phyloP scores from a whole-genome alignment of 2,797 vertebrate species.

The Otolemur crassicaudatus region DNA sequence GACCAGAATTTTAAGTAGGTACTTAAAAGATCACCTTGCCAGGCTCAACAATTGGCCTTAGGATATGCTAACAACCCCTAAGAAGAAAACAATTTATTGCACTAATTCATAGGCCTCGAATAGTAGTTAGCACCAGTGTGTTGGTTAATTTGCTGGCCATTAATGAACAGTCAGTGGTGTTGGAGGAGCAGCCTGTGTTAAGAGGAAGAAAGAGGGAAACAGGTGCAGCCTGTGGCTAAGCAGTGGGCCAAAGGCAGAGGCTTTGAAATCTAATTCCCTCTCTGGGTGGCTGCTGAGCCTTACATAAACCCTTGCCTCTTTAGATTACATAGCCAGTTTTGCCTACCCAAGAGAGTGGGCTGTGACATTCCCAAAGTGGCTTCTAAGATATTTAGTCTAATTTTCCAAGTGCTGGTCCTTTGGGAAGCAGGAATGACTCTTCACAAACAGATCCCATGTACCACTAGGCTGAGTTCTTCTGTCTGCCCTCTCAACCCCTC shows the following conservation, averaged over 20 bases:
- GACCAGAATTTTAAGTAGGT: slow-evolving; percentile 46
- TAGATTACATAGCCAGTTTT: background rate
- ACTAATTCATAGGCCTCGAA: background rate
- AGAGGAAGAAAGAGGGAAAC: slow-evolving; percentile 28
- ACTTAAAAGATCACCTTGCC: slow-evolving; percentile 14
- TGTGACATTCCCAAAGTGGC: background rate
- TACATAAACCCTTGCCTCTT: slow-evolving; percentile 24
- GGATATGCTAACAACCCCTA: background rate
- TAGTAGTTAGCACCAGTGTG: background rate
- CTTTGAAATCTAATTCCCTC: slow-evolving; percentile 61
- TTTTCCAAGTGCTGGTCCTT: background rate
- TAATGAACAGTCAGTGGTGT: background rate
- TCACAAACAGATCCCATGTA: background rate
- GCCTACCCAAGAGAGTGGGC: background rate
- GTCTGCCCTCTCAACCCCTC: background rate
- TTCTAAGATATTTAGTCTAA: slow-evolving; percentile 37
- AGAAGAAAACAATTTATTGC: slow-evolving; percentile 42
- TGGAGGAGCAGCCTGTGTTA: background rate
- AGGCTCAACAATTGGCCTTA: slow-evolving; percentile 31
- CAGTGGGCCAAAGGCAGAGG: background rate
- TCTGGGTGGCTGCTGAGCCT: background rate
- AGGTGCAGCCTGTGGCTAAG: background rate
- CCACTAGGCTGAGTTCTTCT: background rate
- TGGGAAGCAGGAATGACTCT: slow-evolving; percentile 21
- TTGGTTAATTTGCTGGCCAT: background rate